Evolutionary conservation across 2,888 invertebrate genomes (phyloP), one percentile per base, ranked within the genome.

Genomic region (Hypena proboscidalis): DNA sequence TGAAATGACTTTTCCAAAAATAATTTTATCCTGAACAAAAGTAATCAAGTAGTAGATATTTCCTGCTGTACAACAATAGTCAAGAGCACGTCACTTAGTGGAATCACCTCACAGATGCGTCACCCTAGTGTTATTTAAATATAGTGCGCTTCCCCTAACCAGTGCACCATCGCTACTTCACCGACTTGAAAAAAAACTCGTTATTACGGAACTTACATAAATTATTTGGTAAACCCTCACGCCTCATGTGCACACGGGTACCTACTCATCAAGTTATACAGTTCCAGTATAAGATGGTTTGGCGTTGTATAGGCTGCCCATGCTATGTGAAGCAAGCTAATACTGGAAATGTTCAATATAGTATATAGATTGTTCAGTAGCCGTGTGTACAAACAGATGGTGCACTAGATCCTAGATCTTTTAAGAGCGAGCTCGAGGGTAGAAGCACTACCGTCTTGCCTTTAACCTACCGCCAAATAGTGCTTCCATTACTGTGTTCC

Each of bases 41-140:
- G n/a, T 27, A 13, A 27, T 4, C n/a, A 14, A 13, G 2, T n/a
- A 13, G 3, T 21, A 31, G 13, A 17, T 4, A 11, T 3, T 11
- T 20, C 14, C 2, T 2, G 5, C 5, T 21, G 3, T 26, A 25
- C 30, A 33, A 43, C 34, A 32, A 33, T 15, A 14, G 19, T 21
- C 23, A 37, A 15, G 11, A 36, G 10, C 19, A 41, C 42, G 22
- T 11, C 45, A 43, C 46, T 60, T 38, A 42, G 35, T 34, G 3
- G 19, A 21, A 41, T 35, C 38, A 46, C 36, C 40, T 44, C n/a
- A 21, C 52, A 59, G 37, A 56, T 59, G 64, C 46, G 43, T 41
- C 36, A 42, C 53, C 48, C 46, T 43, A 49, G 32, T 10, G 4
- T 25, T 30, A 35, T 53, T 64, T 64, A 64, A 59, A 62, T 51